Evolutionary conservation across 2,888 invertebrate genomes (phyloP), one percentile per base, ranked within the genome.

Genomic region (Oscheius sp.): DNA sequence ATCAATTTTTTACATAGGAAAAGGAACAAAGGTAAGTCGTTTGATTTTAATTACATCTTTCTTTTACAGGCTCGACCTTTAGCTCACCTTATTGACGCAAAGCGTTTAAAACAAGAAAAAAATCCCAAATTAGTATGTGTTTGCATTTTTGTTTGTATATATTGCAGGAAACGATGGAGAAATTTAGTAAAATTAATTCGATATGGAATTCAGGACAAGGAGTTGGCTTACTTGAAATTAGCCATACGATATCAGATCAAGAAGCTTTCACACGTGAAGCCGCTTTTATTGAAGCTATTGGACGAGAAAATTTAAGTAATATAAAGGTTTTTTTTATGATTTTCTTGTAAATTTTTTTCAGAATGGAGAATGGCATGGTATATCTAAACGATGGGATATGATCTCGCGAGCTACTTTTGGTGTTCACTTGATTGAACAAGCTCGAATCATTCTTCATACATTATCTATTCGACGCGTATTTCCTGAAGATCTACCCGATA

Each of bases 251-350:
- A 1, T 87, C 80, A 62, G 86, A 87, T 44, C 95, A 96, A 0
- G 97, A 97, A 87, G 96, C 97, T 0, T 93, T 92, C 78, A 94
- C 94, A 0, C 89, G 95, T 73, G 97, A 97, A 87, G 95, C 95
- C 0, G 91, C 93, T 9, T 95, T 97, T 90, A 94, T 97, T 17
- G 93, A 93, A 80, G 93, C 94, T 0, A 86, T 97, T 6, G 92
- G 73, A 32, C 38, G 79, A 20, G 59, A 64, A n/a, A 83, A 83
- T 68, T 66, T 83, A 49, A 81, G 74, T 47, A 83, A 83, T 57
- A 66, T 80, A 14, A 76, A 74, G 36, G 71, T 65, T 5, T 2
- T 4, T 22, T 33, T 30, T 30, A 4, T 32, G n/a, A 54, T 51
- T 41, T 68, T 44, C 36, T 24, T 32, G 0, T 32, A 20, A 32